These are phyloP conservation scores for Volucella zonaria DNA, from an alignment of 2,888 invertebrate genomes.

Conservation along the genomic window DNA sequence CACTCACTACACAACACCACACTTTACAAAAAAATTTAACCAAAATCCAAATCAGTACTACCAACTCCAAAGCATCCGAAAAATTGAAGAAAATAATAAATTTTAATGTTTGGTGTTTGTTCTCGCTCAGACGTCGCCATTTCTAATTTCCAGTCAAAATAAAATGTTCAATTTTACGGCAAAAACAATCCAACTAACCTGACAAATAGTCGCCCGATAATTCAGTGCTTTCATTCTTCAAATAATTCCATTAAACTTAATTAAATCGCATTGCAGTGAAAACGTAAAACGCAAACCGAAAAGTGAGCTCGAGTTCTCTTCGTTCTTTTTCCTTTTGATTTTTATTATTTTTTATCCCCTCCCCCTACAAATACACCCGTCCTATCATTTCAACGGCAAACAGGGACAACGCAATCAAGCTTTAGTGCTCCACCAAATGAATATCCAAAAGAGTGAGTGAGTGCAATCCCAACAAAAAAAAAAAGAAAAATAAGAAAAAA, in stretches of 20 bases:
- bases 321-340: slow-evolving; percentile 26
- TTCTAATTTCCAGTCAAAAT: slow-evolving; percentile 76
- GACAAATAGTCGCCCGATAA: slow-evolving; percentile 30
- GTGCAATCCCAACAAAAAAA: slow-evolving; percentile 33
- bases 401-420: slow-evolving; percentile 38
- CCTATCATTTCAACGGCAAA: slow-evolving; percentile 51
- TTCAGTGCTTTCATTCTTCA: slow-evolving; percentile 32
- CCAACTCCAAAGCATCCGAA: slow-evolving; percentile 68
- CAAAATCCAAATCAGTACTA: slow-evolving; percentile 32
- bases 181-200: slow-evolving; percentile 50
- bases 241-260: slow-evolving; percentile 41
- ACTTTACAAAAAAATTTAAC: slow-evolving; percentile 19
- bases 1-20: slow-evolving; percentile 3
- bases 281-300: slow-evolving; percentile 58
- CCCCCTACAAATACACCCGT: slow-evolving; percentile 42
- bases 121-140: slow-evolving; percentile 77
- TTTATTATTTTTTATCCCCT: slow-evolving; percentile 43
- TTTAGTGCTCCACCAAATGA: neutral
- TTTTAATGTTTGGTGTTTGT: slow-evolving; percentile 76
- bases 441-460: slow-evolving; percentile 30
- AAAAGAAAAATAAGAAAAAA: slow-evolving; percentile 36
- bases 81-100: slow-evolving; percentile 69
- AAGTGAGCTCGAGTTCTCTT: slow-evolving; percentile 45
- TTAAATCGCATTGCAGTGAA: slow-evolving; percentile 67
- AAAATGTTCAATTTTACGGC: slow-evolving; percentile 72